Evolutionary conservation across 2,113 vertebrate species (phyloP).

Genomic region (Monopterus albus): DNA sequence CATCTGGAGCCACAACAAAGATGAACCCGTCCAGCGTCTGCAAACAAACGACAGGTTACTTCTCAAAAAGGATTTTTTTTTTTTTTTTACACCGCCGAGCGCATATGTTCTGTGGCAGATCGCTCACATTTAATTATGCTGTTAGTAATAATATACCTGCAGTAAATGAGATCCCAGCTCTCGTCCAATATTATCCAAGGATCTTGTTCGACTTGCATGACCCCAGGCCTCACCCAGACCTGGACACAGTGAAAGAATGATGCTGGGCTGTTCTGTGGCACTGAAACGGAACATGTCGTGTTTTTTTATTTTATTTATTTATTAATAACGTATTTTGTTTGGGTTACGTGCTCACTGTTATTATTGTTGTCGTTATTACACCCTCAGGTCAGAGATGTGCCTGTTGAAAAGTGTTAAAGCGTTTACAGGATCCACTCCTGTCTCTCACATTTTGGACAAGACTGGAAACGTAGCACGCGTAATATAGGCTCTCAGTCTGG

Average conservation of each 20-base stretch:
- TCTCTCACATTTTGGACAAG: too few species aligned
- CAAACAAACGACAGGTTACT: slow-evolving; percentile 22
- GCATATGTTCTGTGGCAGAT: too few species aligned
- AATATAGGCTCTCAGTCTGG: not conserved
- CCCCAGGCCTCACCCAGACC: slow-evolving; percentile 97
- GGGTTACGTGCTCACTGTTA: not conserved
- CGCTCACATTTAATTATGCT: not conserved
- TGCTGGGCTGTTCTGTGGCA: not conserved
- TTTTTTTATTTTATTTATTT: not conserved
- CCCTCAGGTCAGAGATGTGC: too few species aligned
- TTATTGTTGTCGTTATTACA: not conserved
- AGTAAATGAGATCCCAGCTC: slow-evolving; percentile 94
- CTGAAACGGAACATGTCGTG: not conserved
- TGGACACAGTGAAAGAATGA: slow-evolving; percentile 56
- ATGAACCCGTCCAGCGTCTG: slow-evolving; percentile 97
- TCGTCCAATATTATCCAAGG: slow-evolving; percentile 92
- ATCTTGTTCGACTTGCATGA: slow-evolving; percentile 88
- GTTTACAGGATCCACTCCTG: too few species aligned
- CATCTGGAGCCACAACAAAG: slow-evolving; percentile 96
- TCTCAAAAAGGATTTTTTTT: too few species aligned
- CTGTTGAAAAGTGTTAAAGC: too few species aligned
- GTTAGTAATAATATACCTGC: slow-evolving; percentile 83
- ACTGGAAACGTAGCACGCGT: too few species aligned
- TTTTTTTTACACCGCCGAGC: too few species aligned
- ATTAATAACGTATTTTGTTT: not conserved